Evolutionary conservation across 2,113 vertebrate genomes (phyloP).

Genomic region (Mus musculus): GRCm39 chr14:112150001-112150500

Average conservation of each 20-base stretch:
- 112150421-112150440: background rate
- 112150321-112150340: background rate
- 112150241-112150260: background rate
- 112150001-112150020: background rate
- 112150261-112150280: background rate
- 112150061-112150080: background rate
- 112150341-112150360: background rate
- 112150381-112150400: background rate
- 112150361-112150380: background rate
- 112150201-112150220: background rate
- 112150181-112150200: background rate
- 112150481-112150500: background rate
- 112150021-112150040: background rate
- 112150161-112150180: background rate
- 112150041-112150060: background rate
- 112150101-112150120: background rate
- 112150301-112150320: background rate
- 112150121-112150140: background rate
- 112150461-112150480: background rate
- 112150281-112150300: background rate
- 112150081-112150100: background rate
- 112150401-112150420: accelerated
- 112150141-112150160: too few species aligned
- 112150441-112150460: background rate
- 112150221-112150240: background rate